phyloP scores from a whole-genome alignment of 2,113 vertebrate genomes.

The Mohoua ochrocephala region DNA sequence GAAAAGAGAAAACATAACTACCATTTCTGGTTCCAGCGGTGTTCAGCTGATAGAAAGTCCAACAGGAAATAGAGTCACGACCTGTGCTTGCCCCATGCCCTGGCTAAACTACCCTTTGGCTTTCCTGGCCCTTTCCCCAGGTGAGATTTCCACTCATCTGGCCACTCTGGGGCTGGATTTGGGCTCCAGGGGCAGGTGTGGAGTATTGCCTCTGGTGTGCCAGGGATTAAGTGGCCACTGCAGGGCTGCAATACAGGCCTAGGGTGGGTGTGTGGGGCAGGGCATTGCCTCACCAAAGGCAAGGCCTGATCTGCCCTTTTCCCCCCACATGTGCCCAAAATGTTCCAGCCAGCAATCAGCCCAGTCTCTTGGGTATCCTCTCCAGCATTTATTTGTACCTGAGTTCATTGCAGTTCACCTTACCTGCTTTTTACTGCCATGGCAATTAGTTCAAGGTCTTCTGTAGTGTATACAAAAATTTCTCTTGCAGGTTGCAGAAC shows the following conservation, averaged over 20 bases:
- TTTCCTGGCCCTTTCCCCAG: neutral
- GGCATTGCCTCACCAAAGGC: neutral
- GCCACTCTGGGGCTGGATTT: neutral
- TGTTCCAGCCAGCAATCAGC: neutral
- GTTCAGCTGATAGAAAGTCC: neutral
- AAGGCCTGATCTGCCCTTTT: neutral
- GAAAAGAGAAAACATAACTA: neutral
- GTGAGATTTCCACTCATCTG: neutral
- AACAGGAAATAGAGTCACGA: neutral
- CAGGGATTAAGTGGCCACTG: neutral
- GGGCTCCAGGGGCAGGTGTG: neutral
- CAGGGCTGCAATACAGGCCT: neutral
- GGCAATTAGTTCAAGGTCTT: neutral
- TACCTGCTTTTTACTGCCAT: neutral
- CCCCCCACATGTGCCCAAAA: fast-evolving
- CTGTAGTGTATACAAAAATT: neutral
- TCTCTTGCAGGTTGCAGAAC: neutral
- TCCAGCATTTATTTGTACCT: neutral
- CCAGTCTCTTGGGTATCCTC: neutral
- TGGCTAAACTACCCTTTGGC: neutral
- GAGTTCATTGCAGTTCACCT: neutral
- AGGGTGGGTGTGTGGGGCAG: fast-evolving
- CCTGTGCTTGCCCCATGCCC: neutral
- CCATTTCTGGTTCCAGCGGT: neutral
- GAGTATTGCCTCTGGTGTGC: neutral